Percentiles rank a stretch among this genome's conserved stretches.
These are phyloP conservation scores for Cheirogaleus medius DNA, from an alignment of 2,113 vertebrate species.

Conservation along the genomic window DNA sequence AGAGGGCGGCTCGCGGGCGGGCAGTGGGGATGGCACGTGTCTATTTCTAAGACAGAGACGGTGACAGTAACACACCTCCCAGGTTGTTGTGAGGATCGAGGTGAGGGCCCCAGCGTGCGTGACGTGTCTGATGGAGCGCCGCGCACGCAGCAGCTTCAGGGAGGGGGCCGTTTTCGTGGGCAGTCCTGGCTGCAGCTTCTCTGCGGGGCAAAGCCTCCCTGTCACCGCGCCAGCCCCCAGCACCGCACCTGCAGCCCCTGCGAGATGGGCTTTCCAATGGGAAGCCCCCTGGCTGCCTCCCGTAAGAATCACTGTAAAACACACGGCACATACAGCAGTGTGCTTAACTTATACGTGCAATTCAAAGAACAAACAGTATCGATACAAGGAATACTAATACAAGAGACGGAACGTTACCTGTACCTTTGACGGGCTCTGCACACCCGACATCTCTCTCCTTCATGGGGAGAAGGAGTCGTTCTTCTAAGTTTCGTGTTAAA, in stretches of 20 bases:
- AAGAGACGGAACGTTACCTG: not conserved
- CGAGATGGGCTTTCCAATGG: too few species aligned
- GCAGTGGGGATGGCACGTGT: not conserved
- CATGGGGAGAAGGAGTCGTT: not conserved
- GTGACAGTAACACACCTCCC: not conserved
- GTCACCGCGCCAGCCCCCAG: fast-evolving
- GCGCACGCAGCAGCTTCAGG: not conserved
- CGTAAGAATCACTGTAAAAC: not conserved
- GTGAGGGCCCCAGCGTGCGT: not conserved
- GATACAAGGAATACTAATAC: not conserved
- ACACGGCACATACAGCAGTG: fast-evolving
- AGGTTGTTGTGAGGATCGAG: not conserved
- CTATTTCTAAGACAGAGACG: not conserved
- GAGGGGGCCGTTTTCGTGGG: not conserved
- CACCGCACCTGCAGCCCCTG: not conserved
- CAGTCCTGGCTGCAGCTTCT: not conserved
- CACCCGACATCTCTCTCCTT: fast-evolving
- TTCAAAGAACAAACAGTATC: not conserved
- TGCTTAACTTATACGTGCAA: fast-evolving
- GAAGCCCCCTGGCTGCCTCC: not conserved
- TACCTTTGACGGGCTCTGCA: too few species aligned
- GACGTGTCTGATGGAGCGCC: too few species aligned
- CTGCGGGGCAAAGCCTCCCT: not conserved
- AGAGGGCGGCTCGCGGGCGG: not conserved
- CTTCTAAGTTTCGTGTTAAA: not conserved